Percentiles rank a stretch among this genome's conserved stretches.
Conservation (phyloP, 2,113 vertebrate genomes). For the Pantherophis guttatus region DNA sequence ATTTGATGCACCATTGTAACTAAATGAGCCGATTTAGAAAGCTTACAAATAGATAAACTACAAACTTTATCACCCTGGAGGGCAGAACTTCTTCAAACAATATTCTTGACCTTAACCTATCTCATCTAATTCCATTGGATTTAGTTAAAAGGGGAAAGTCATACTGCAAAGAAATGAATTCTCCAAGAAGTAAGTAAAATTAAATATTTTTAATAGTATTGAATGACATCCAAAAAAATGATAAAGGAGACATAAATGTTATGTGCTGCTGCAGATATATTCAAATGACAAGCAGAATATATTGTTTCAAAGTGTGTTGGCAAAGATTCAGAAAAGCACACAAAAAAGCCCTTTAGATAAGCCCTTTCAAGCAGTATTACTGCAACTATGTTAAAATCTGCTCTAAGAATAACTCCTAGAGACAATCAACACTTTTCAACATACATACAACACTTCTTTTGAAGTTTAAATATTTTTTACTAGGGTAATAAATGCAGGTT, state of each 20-base stretch:
- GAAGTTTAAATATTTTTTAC: neutral
- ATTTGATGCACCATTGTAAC: neutral
- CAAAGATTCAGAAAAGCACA: neutral
- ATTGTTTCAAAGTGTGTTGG: neutral
- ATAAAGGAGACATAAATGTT: neutral
- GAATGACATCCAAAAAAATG: neutral
- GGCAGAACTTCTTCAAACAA: neutral
- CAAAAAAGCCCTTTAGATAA: neutral
- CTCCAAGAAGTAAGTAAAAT: neutral
- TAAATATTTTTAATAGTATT: neutral
- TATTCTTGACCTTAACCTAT: neutral
- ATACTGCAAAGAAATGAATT: neutral
- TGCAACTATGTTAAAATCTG: neutral
- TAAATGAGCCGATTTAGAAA: neutral
- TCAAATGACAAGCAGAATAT: neutral
- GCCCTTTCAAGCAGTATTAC: neutral
- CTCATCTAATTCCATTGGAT: neutral
- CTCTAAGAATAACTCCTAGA: neutral
- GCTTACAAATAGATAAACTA: neutral
- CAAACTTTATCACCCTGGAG: neutral
- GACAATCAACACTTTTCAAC: neutral
- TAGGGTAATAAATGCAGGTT: neutral
- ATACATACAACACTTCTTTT: neutral
- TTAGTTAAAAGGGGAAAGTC: neutral
- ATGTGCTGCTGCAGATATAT: neutral